phyloP scores from a whole-genome alignment of 2,113 vertebrate genomes.

The Ancistrus triradiatus region DNA sequence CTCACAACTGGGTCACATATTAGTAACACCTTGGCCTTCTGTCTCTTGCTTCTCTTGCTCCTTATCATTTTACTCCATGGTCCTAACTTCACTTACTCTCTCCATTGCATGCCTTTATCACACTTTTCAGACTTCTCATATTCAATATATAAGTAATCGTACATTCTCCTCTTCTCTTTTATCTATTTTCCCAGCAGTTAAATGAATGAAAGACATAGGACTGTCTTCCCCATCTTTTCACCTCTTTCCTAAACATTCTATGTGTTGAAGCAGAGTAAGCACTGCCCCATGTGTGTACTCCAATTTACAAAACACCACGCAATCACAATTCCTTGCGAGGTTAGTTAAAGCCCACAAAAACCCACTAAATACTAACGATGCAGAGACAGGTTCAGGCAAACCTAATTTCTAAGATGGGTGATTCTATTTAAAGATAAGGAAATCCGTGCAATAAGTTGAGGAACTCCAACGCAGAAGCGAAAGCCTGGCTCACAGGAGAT shows the following conservation, averaged over 20 bases:
- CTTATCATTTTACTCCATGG: constrained; percentile 25
- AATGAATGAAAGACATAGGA: not conserved
- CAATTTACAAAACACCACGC: not conserved
- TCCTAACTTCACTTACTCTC: constrained; percentile 9
- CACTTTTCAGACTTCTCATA: constrained; percentile 6
- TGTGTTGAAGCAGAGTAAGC: not conserved
- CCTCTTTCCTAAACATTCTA: not conserved
- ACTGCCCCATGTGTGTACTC: not conserved
- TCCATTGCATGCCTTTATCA: constrained; percentile 1
- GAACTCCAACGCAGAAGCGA: constrained; percentile 18
- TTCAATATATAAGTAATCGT: not conserved
- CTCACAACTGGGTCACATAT: constrained; percentile 3
- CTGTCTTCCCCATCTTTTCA: not conserved
- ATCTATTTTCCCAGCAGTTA: not conserved
- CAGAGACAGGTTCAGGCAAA: constrained; percentile 44
- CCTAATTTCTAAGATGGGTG: constrained; percentile 30
- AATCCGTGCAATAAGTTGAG: constrained; percentile 35
- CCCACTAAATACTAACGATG: constrained; percentile 37
- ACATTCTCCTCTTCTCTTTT: not conserved
- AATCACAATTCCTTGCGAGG: not conserved
- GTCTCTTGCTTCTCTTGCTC: not conserved
- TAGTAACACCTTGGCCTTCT: not conserved
- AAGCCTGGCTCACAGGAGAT: constrained; percentile 40
- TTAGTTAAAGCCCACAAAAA: constrained; percentile 36
- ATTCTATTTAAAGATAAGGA: constrained; percentile 43